A percentile compares a stretch with the other conserved stretches of the same genome.
These are phyloP conservation scores for Phaonia tiefii DNA, from an alignment of 2,888 invertebrate genomes.

Conservation along the genomic window DNA sequence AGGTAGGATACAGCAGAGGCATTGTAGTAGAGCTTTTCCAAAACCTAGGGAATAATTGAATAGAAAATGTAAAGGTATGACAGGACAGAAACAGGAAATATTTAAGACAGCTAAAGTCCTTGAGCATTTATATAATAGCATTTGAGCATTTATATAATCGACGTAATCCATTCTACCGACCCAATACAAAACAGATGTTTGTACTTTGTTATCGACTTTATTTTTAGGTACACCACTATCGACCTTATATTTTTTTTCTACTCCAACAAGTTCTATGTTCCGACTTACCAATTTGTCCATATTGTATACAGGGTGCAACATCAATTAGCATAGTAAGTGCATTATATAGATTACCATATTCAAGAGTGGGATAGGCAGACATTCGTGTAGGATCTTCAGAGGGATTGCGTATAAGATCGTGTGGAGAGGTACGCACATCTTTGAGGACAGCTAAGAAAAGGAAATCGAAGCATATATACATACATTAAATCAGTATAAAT, in stretches of 20 bases:
- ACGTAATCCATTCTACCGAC: too few species aligned
- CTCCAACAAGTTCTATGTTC: too few species aligned
- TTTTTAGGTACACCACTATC: too few species aligned
- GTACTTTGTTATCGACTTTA: too few species aligned
- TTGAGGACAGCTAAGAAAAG: constrained; percentile 90
- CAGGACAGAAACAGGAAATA: too few species aligned
- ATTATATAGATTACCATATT: constrained; percentile 97
- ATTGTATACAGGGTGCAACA: constrained; percentile 94
- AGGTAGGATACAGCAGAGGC: constrained; percentile 95
- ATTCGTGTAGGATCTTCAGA: constrained; percentile 93
- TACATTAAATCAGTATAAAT: background rate
- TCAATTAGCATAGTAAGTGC: constrained; percentile 91
- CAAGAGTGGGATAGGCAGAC: constrained; percentile 96
- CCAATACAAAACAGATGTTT: too few species aligned
- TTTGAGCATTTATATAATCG: too few species aligned
- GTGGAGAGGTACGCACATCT: constrained; percentile 96
- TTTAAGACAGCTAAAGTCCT: too few species aligned
- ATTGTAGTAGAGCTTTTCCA: constrained; percentile 95
- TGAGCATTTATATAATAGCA: too few species aligned
- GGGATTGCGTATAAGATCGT: constrained; percentile 93
- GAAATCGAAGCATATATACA: background rate
- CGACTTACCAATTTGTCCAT: constrained; percentile 89
- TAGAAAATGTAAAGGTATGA: too few species aligned
- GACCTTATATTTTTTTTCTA: constrained; percentile 14
- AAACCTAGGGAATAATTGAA: constrained; percentile 87